These are phyloP conservation scores for Cyprinella venusta DNA, from an alignment of 2,797 vertebrate species.

Conservation along the genomic window DNA sequence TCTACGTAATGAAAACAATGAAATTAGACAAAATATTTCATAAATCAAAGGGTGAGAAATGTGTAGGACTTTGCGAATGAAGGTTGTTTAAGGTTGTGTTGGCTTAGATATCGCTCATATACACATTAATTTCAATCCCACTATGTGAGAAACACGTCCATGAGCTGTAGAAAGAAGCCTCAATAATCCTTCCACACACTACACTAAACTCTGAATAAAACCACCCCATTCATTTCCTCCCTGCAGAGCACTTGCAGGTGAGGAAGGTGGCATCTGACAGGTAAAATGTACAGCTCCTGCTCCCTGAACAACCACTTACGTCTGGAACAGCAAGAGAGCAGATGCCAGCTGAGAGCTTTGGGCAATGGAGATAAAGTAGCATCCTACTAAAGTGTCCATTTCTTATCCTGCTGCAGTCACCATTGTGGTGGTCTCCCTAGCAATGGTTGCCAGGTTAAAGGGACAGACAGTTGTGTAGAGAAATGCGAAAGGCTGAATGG, in stretches of 20 bases:
- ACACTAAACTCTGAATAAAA: slow-evolving; percentile 21
- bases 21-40: background rate
- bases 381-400: slow-evolving; percentile 28
- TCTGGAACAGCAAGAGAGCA: slow-evolving; percentile 31
- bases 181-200: background rate
- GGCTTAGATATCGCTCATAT: background rate
- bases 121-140: background rate
- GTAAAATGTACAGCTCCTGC: slow-evolving; percentile 42
- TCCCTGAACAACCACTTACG: slow-evolving; percentile 44
- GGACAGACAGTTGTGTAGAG: slow-evolving; percentile 45
- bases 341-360: slow-evolving; percentile 24
- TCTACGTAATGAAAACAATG: background rate
- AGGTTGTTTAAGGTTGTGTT: background rate
- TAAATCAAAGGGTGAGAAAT: background rate
- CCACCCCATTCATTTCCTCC: slow-evolving; percentile 34
- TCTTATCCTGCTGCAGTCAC: slow-evolving; percentile 45
- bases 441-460: slow-evolving; percentile 30
- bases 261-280: slow-evolving; percentile 38
- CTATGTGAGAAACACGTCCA: background rate
- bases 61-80: background rate
- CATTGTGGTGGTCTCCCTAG: slow-evolving; percentile 43
- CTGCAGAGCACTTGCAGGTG: slow-evolving; percentile 28
- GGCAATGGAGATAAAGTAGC: slow-evolving; percentile 49
- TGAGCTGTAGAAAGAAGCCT: background rate
- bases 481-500: slow-evolving; percentile 16